Evolutionary conservation across 2,113 vertebrate genomes (phyloP).

Genomic region (Catharus fuscescens): DNA sequence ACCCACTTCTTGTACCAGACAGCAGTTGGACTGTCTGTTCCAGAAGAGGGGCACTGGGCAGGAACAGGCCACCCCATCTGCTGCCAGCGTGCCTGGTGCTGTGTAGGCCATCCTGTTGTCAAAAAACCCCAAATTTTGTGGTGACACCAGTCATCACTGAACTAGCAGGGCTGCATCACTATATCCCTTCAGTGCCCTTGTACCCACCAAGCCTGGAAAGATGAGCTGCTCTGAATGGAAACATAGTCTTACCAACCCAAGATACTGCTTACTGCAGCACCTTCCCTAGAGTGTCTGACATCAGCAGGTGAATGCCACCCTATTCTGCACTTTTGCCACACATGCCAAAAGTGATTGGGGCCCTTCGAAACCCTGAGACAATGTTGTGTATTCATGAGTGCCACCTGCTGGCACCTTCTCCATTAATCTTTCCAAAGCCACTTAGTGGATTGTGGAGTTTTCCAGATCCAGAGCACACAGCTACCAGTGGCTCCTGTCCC

Average conservation of each 20-base stretch:
- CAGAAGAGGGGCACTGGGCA: not conserved
- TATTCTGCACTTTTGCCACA: not conserved
- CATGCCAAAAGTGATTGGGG: not conserved
- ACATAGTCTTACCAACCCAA: not conserved
- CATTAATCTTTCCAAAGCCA: not conserved
- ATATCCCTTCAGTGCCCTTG: not conserved
- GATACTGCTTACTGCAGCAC: not conserved
- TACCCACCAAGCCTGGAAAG: not conserved
- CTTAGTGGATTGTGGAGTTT: not conserved
- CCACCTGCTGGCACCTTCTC: constrained; percentile 39
- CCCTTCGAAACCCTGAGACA: not conserved
- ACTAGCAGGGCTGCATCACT: not conserved
- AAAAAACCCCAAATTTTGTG: not conserved
- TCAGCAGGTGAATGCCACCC: not conserved
- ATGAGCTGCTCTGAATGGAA: not conserved
- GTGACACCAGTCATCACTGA: not conserved
- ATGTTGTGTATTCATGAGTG: constrained; percentile 8
- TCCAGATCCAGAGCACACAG: not conserved
- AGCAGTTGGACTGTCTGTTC: not conserved
- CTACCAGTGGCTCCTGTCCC: not conserved
- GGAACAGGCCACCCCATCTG: not conserved
- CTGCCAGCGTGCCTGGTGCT: not conserved
- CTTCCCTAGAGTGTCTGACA: not conserved
- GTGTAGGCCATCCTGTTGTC: not conserved
- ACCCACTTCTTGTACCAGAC: not conserved